These are phyloP conservation scores for Varanus komodoensis DNA, from an alignment of 2,113 vertebrate genomes.

Conservation along the genomic window DNA sequence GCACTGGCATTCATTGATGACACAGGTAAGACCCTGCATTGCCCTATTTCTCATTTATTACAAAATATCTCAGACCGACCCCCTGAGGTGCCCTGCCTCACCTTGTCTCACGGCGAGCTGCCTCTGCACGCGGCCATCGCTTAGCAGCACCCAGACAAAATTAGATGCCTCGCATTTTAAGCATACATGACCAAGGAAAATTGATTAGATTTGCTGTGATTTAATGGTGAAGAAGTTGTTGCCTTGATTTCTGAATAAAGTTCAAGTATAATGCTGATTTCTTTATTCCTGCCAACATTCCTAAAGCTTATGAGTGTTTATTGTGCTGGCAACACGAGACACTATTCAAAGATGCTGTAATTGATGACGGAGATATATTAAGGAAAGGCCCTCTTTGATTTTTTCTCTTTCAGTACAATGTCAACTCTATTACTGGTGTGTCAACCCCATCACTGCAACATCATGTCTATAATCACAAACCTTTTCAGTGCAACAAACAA, in stretches of 20 bases:
- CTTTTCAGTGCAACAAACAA: slow-evolving; percentile 54
- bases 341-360: slow-evolving; percentile 55
- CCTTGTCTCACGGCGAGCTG: neutral
- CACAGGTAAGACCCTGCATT: neutral
- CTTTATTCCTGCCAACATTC: slow-evolving; percentile 22
- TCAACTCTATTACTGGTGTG: slow-evolving; percentile 75
- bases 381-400: slow-evolving; percentile 36
- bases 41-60: neutral
- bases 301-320: slow-evolving; percentile 64
- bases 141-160: neutral
- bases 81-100: neutral
- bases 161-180: neutral
- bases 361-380: slow-evolving; percentile 47
- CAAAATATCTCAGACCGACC: neutral
- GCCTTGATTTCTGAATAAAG: slow-evolving; percentile 59
- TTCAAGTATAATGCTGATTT: slow-evolving; percentile 53
- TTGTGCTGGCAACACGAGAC: slow-evolving; percentile 21
- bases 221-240: slow-evolving; percentile 49
- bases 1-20: neutral
- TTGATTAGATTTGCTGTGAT: slow-evolving; percentile 4
- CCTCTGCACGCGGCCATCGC: neutral
- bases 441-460: slow-evolving; percentile 71
- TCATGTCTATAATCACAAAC: slow-evolving; percentile 39
- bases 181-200: neutral
- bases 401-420: slow-evolving; percentile 72